Evolutionary conservation across 2,113 vertebrate species (phyloP), one percentile per base, ranked within the genome.

Genomic region (Saccopteryx bilineata): DNA sequence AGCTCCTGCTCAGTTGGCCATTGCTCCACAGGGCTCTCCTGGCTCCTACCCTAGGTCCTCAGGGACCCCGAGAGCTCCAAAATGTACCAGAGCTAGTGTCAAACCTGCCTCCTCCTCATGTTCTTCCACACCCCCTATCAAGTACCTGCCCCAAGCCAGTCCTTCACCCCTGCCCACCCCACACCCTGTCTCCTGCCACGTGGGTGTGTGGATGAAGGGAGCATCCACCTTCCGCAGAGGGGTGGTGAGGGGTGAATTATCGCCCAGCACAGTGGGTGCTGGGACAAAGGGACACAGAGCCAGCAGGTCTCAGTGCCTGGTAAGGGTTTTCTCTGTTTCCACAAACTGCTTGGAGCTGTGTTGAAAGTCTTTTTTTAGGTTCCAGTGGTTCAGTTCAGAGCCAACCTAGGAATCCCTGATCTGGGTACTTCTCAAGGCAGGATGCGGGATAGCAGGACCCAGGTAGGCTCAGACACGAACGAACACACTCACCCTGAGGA

Each of bases 401-500:
- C 6, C 12, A 9, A 52, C 13, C 54, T 19, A 7, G 48, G 31
- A 56, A 50, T 9, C 11, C 23, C 61, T 23, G n/a, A n/a, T 24
- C 14, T 26, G 61, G 69, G 54, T 5, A 4, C 82, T 23, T 85
- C 26, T 26, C 31, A 28, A 65, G 19, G 31, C 66, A 63, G 12
- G 58, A n/a, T 2, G 28, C 7, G 19, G 31, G 65, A 21, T 21
- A 69, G 65, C 7, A 13, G 21, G 65, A 7, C 1, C 5, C 0
- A 3, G 48, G 63, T 33, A 26, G 39, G 1, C 7, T 58, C 19
- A 7, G 48, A 48, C 14, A 76, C 28, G 21, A 28, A 2, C 28
- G 21, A 28, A 2, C 2, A 1, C 19, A 97, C 99, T 98, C 79
- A 99, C 99, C 98, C 99, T 98, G 13, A 99, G 99, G 12, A 97